Percentiles rank a stretch among this genome's conserved stretches.
These are phyloP conservation scores for Oncorhynchus masou DNA, from an alignment of 2,113 vertebrate genomes.

Conservation along the genomic window DNA sequence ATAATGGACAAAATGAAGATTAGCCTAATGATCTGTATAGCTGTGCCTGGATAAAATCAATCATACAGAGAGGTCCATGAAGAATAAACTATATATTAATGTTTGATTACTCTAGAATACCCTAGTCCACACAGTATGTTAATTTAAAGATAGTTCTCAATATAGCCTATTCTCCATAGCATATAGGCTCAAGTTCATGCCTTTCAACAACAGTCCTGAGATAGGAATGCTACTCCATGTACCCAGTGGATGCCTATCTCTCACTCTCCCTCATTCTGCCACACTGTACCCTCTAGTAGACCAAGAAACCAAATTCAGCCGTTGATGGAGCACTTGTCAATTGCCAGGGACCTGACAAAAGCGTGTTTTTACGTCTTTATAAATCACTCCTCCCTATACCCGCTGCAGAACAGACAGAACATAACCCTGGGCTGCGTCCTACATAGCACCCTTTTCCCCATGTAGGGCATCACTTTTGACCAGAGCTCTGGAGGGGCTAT, in stretches of 20 bases:
- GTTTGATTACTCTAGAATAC: no score
- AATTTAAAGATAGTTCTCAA: not conserved
- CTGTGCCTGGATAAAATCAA: no score
- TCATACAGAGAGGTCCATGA: no score
- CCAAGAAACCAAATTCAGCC: constrained; percentile 58
- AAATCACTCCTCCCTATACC: constrained; percentile 46
- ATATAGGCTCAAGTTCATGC: not conserved
- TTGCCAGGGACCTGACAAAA: constrained; percentile 39
- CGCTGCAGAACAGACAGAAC: constrained; percentile 29
- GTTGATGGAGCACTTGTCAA: constrained; percentile 64
- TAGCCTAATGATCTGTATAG: no score
- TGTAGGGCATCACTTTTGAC: no score
- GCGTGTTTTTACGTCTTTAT: constrained; percentile 54
- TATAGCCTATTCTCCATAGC: not conserved
- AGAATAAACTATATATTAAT: no score
- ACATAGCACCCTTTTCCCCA: no score
- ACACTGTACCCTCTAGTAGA: constrained; percentile 46
- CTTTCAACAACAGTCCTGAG: not conserved
- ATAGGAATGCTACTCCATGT: not conserved
- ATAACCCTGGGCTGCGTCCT: no score
- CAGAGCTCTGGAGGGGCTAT: no score
- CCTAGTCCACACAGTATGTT: not conserved
- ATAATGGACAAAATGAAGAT: no score
- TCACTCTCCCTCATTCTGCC: not conserved
- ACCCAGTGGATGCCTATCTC: not conserved